These are phyloP conservation scores for Phataginus tricuspis DNA, from an alignment of 2,797 vertebrate species.

Conservation along the genomic window DNA sequence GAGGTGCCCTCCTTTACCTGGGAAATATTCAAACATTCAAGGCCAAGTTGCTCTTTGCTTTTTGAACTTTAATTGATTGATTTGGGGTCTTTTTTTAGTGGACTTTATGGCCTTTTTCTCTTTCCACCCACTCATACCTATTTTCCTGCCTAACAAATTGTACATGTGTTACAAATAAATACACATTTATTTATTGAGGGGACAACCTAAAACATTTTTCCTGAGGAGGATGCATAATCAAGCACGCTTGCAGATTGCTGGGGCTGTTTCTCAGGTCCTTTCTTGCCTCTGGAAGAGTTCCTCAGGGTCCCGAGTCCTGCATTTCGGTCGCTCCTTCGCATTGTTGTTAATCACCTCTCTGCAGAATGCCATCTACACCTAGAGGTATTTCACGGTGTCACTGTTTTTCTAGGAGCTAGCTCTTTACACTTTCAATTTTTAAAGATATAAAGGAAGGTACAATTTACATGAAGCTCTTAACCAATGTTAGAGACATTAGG, in stretches of 20 bases:
- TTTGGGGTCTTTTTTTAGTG: too few species aligned
- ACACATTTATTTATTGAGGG: background rate
- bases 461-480: background rate
- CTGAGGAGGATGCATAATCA: background rate
- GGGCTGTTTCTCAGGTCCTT: background rate
- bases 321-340: background rate
- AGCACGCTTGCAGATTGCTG: background rate
- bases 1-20: too few species aligned
- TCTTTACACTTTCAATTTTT: background rate
- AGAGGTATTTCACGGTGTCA: background rate
- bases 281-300: background rate
- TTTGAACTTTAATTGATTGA: too few species aligned
- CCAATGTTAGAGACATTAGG: background rate
- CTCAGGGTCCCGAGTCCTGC: background rate
- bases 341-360: background rate
- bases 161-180: background rate
- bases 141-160: too few species aligned
- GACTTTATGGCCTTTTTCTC: too few species aligned
- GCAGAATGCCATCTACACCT: background rate
- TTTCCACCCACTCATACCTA: too few species aligned
- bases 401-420: background rate
- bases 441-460: background rate
- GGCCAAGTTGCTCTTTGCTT: too few species aligned
- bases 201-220: background rate
- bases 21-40: too few species aligned